These are phyloP conservation scores for Sciurus vulgaris DNA, from an alignment of 2,797 vertebrate species.

Conservation along the genomic window DNA sequence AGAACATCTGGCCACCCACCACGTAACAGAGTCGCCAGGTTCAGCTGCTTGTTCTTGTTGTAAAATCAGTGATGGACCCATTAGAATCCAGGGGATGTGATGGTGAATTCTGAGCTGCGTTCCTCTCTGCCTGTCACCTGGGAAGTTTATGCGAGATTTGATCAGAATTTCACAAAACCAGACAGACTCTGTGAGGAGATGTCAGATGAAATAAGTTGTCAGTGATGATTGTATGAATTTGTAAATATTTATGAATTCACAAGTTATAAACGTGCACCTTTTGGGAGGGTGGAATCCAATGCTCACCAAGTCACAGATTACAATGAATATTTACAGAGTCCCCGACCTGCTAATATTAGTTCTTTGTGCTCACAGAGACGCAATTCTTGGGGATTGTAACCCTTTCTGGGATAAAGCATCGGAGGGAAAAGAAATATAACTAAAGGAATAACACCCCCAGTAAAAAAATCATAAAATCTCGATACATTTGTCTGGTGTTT, in stretches of 20 bases:
- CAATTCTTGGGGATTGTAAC: conserved; percentile 69
- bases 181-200: conserved; percentile 80
- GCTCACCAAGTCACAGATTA: conserved; percentile 83
- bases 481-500: accelerated
- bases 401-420: conserved; percentile 55
- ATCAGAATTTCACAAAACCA: conserved; percentile 78
- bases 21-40: not conserved
- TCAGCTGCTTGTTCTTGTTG: accelerated
- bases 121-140: conserved; percentile 64
- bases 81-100: not conserved
- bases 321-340: conserved; percentile 85
- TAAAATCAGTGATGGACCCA: conserved; percentile 1
- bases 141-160: conserved; percentile 76
- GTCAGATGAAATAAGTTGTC: conserved; percentile 86
- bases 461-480: not conserved
- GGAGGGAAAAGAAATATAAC: not conserved
- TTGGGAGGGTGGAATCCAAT: conserved; percentile 69
- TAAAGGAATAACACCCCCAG: not conserved
- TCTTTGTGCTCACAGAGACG: conserved; percentile 78
- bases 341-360: conserved; percentile 85
- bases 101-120: not conserved
- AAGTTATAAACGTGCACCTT: conserved; percentile 85
- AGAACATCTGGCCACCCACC: conserved; percentile 11
- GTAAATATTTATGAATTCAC: conserved; percentile 82
- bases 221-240: conserved; percentile 52